phyloP scores from a whole-genome alignment of 2,888 invertebrate genomes.

The Tinea semifulvella region DNA sequence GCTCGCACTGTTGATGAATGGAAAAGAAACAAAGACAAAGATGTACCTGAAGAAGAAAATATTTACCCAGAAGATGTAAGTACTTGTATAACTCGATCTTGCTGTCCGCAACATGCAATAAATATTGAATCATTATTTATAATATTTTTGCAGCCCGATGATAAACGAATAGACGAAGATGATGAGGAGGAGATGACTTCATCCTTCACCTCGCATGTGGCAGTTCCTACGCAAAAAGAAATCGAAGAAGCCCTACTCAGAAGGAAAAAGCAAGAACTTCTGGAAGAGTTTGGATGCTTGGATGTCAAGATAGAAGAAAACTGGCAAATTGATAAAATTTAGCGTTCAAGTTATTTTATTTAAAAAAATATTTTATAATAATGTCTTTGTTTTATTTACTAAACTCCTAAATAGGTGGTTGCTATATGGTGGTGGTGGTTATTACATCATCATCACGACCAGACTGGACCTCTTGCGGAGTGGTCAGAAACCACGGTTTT shows the following conservation, averaged over 20 bases:
- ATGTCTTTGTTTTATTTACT: slow-evolving; percentile 1
- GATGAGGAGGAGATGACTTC: slow-evolving; percentile 29
- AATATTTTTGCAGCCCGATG: slow-evolving; percentile 54
- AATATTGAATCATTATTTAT: no score
- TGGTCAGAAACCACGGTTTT: no score
- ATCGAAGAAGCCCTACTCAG: slow-evolving; percentile 91
- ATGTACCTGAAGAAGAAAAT: slow-evolving; percentile 75
- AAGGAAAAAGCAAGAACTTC: slow-evolving; percentile 90
- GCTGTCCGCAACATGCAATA: no score
- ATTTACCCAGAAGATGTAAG: slow-evolving; percentile 72
- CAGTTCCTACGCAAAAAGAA: slow-evolving; percentile 94
- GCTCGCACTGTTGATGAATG: slow-evolving; percentile 74
- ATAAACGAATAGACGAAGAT: slow-evolving; percentile 47
- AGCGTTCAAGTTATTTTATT: not conserved
- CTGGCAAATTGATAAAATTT: slow-evolving; percentile 25
- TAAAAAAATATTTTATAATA: not conserved
- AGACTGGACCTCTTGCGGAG: no score
- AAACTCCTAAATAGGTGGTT: no score
- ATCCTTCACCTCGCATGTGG: slow-evolving; percentile 70
- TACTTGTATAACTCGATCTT: no score
- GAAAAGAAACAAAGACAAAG: slow-evolving; percentile 70
- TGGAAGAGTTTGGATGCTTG: slow-evolving; percentile 80
- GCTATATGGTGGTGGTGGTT: no score
- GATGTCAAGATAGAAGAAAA: slow-evolving; percentile 52
- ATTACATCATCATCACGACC: no score